Evolutionary conservation across 2,113 vertebrate species (phyloP).

Genomic region (Cavia aperea): DNA sequence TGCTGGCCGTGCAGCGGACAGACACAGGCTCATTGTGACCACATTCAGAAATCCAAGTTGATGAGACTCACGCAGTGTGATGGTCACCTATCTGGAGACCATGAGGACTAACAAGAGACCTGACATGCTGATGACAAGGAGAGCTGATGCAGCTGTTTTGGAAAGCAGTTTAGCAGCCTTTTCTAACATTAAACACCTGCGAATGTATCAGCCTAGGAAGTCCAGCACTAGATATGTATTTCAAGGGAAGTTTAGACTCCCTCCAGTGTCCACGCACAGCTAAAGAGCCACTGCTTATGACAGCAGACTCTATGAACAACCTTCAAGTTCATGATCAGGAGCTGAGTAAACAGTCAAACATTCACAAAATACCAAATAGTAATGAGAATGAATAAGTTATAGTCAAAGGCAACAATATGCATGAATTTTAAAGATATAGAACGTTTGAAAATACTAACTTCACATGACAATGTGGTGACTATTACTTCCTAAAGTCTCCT

Average conservation of each 20-base stretch:
- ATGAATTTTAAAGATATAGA: background rate
- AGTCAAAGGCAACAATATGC: background rate
- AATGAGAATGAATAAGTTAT: background rate
- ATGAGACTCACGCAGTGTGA: background rate
- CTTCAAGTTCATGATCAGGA: background rate
- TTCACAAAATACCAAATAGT: slow-evolving; percentile 29
- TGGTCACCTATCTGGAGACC: background rate
- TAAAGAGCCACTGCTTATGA: background rate
- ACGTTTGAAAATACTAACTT: background rate
- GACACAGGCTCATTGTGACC: background rate
- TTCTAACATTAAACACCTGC: background rate
- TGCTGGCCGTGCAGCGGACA: background rate
- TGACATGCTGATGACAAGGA: background rate
- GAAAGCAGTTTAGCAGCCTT: background rate
- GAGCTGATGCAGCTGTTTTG: background rate
- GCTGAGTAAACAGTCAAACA: background rate
- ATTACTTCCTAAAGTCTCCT: background rate
- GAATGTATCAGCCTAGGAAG: background rate
- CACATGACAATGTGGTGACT: background rate
- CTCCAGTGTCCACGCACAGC: background rate
- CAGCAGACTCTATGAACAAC: background rate
- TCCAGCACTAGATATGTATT: background rate
- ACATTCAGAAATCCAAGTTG: background rate
- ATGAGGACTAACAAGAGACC: background rate
- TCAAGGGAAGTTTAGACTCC: background rate